Evolutionary conservation across 2,888 invertebrate genomes (phyloP).

Genomic region (Zelleria hepariella): DNA sequence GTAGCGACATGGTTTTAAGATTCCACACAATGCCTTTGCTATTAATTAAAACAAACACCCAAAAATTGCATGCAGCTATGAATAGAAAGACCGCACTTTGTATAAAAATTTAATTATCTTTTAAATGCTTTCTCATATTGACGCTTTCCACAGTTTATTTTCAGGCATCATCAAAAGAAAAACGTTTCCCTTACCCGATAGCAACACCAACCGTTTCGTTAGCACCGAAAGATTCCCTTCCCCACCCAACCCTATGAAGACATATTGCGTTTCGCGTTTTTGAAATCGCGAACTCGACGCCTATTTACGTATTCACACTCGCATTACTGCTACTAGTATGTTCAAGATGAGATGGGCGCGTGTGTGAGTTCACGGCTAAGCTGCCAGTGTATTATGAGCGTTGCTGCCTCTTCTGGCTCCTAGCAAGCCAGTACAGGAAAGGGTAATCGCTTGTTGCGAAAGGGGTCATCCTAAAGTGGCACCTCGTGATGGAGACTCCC

Average conservation of each 20-base stretch:
- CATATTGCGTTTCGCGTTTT: slow-evolving; percentile 71
- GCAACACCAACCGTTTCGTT: slow-evolving; percentile 52
- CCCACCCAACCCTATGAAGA: slow-evolving; percentile 52
- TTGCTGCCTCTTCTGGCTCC: slow-evolving; percentile 32
- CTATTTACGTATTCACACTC: slow-evolving; percentile 72
- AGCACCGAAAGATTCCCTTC: slow-evolving; percentile 59
- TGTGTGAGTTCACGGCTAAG: slow-evolving; percentile 54
- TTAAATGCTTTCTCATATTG: no score
- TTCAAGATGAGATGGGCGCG: slow-evolving; percentile 58
- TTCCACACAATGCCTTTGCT: no score
- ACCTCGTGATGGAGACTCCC: slow-evolving; percentile 57
- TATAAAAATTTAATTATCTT: no score
- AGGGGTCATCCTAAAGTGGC: slow-evolving; percentile 50
- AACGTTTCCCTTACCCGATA: slow-evolving; percentile 48
- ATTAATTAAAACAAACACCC: no score
- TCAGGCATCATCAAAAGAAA: slow-evolving; percentile 27
- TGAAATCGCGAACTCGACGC: slow-evolving; percentile 67
- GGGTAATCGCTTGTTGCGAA: slow-evolving; percentile 56
- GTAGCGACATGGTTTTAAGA: no score
- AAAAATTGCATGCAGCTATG: no score
- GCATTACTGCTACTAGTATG: slow-evolving; percentile 64
- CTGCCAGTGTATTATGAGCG: slow-evolving; percentile 45
- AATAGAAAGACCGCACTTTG: no score
- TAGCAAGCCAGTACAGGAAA: slow-evolving; percentile 42
- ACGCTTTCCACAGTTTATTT: no score